These are phyloP conservation scores for Platycercus adscitus DNA, from an alignment of 2,113 vertebrate species.

Conservation along the genomic window DNA sequence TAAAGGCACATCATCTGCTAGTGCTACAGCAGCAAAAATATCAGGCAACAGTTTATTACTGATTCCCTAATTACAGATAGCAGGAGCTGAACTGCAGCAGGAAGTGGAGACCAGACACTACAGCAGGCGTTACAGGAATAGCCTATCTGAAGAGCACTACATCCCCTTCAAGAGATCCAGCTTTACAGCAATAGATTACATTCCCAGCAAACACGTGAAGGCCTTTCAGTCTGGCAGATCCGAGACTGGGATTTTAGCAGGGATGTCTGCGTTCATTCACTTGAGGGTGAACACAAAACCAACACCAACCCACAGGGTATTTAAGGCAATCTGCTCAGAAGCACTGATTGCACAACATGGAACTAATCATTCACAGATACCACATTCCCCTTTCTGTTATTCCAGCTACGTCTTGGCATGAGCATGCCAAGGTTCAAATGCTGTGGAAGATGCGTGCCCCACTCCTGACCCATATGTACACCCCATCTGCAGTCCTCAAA, in stretches of 20 bases:
- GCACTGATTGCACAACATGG: neutral
- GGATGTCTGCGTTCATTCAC: neutral
- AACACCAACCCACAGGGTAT: neutral
- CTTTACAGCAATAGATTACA: neutral
- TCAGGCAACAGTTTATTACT: neutral
- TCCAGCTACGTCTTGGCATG: neutral
- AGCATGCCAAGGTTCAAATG: neutral
- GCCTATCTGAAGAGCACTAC: neutral
- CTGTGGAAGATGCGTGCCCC: accelerated
- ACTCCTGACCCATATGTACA: neutral
- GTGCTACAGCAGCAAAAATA: neutral
- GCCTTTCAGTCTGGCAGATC: neutral
- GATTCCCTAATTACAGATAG: neutral
- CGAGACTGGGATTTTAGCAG: neutral
- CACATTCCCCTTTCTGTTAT: neutral
- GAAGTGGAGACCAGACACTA: neutral
- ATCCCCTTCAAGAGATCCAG: neutral
- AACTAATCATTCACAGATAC: neutral
- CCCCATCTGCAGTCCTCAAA: neutral
- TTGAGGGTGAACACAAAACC: neutral
- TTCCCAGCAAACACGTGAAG: neutral
- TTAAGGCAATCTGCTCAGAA: neutral
- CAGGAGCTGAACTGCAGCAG: conserved; percentile 2
- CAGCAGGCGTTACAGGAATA: neutral
- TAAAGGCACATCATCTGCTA: neutral